These are phyloP conservation scores for Sialia sialis DNA, from an alignment of 2,113 vertebrate species.

Conservation along the genomic window DNA sequence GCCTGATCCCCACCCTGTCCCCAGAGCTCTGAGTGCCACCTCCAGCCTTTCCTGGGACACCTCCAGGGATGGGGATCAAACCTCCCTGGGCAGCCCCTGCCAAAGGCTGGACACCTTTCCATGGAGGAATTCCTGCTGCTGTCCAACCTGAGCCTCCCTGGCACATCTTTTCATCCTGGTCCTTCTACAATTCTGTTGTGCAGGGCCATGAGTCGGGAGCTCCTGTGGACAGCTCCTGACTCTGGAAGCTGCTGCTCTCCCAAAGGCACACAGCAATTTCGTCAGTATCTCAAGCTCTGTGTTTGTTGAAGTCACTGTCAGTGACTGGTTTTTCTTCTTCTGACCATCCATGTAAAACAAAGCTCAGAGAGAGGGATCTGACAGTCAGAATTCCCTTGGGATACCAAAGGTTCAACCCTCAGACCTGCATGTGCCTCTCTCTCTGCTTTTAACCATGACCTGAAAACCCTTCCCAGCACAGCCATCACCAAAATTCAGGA, in stretches of 20 bases:
- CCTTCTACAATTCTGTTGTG: background rate
- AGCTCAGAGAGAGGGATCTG: background rate
- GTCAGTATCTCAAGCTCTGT: background rate
- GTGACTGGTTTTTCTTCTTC: background rate
- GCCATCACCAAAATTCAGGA: background rate
- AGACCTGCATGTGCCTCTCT: background rate
- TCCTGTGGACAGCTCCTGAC: background rate
- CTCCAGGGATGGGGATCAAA: background rate
- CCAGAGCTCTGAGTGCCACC: background rate
- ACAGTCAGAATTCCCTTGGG: background rate
- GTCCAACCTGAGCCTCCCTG: background rate
- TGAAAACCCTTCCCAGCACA: background rate
- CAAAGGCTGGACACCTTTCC: background rate
- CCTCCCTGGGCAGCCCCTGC: background rate
- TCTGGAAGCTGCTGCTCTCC: background rate
- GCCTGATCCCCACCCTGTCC: fast-evolving
- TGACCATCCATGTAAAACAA: background rate
- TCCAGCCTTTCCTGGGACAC: background rate
- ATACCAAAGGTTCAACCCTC: background rate
- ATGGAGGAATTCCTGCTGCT: background rate
- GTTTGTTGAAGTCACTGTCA: background rate
- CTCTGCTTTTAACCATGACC: background rate
- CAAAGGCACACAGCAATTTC: background rate
- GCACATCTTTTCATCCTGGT: background rate
- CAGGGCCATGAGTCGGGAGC: background rate